Percentiles rank a stretch among this genome's conserved stretches.
phyloP scores from a whole-genome alignment of 1,140 invertebrate genomes.

The Macrotrachela quadricornifera region DNA sequence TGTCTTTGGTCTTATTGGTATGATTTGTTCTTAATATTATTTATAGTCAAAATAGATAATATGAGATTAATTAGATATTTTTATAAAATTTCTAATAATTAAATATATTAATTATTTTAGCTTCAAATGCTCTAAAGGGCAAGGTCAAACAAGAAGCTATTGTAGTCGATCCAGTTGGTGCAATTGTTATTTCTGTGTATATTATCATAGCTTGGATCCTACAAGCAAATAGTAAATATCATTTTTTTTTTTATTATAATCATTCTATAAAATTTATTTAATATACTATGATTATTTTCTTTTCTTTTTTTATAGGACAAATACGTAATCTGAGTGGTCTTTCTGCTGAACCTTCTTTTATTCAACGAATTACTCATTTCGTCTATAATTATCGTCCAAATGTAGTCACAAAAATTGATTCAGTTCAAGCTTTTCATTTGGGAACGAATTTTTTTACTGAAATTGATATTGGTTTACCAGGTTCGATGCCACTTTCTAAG shows the following conservation, averaged over 20 bases:
- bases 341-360: conserved; percentile 21
- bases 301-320: conserved; percentile 13
- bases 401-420: conserved; percentile 30
- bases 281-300: no score
- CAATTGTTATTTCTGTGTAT: background rate
- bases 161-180: background rate
- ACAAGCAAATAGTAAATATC: background rate
- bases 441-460: conserved; percentile 27
- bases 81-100: no score
- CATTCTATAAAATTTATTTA: no score
- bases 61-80: no score
- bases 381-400: conserved; percentile 26
- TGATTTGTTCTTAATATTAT: no score
- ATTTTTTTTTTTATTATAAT: no score
- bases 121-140: no score
- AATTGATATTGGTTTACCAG: conserved; percentile 26
- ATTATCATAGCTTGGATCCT: background rate
- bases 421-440: conserved; percentile 33
- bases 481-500: conserved; percentile 24
- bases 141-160: background rate
- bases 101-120: no score
- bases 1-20: background rate
- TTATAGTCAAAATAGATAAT: no score
- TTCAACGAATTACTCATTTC: conserved; percentile 22
- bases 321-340: conserved; percentile 22